phyloP scores from a whole-genome alignment of 2,113 vertebrate species.

The Pseudopipra pipra region DNA sequence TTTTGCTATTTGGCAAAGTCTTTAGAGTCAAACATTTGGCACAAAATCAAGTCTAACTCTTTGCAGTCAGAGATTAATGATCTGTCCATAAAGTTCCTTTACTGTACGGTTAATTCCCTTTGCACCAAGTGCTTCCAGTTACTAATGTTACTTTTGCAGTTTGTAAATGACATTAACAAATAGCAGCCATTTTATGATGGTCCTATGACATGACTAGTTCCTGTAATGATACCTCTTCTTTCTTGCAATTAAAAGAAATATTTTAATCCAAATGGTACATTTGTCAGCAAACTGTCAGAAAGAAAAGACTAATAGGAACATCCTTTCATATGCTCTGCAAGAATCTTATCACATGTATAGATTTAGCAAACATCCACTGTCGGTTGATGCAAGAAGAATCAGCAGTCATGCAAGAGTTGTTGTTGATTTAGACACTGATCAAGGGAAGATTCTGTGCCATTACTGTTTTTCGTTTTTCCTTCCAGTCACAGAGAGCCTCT shows the following conservation, averaged over 20 bases:
- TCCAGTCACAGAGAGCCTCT: constrained; percentile 16
- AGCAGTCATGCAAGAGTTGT: constrained; percentile 19
- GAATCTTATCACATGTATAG: not conserved
- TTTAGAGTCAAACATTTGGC: constrained; percentile 41
- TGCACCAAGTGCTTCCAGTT: constrained; percentile 44
- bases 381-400: constrained; percentile 26
- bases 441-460: constrained; percentile 17
- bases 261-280: constrained; percentile 23
- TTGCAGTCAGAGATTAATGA: constrained; percentile 47
- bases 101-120: constrained; percentile 24
- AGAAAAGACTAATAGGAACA: constrained; percentile 22
- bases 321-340: constrained; percentile 5
- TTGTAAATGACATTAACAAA: constrained; percentile 42
- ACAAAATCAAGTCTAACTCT: constrained; percentile 30
- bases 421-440: constrained; percentile 31
- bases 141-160: constrained; percentile 34
- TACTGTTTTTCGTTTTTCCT: not conserved
- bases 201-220: not conserved
- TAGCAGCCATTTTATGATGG: not conserved
- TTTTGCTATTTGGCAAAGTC: constrained; percentile 37
- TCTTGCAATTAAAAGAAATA: constrained; percentile 2
- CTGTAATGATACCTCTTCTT: not conserved
- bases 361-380: not conserved
- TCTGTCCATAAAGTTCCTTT: constrained; percentile 45
- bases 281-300: constrained; percentile 36